Conservation (phyloP, 2,797 vertebrate species). For the Gymnothorax reevesii region DNA sequence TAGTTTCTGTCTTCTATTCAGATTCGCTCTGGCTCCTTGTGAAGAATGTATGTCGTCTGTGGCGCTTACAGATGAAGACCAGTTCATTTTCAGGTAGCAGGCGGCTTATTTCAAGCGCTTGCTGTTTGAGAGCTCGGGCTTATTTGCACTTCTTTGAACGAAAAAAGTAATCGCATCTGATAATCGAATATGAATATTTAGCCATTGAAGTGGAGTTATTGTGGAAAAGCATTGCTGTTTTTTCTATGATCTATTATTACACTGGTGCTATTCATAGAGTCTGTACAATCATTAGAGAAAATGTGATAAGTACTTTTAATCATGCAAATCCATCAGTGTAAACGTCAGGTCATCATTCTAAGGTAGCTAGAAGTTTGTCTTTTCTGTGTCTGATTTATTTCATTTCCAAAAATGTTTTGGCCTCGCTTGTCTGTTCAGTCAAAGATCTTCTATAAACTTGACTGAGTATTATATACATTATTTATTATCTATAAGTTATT, state of each 20-base stretch:
- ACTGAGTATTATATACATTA: no score
- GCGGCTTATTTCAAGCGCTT: not conserved
- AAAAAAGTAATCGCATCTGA: not conserved
- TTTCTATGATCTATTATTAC: constrained; percentile 6
- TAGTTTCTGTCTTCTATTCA: not conserved
- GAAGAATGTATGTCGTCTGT: not conserved
- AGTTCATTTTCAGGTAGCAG: not conserved
- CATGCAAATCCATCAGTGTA: not conserved
- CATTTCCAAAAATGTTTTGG: not conserved
- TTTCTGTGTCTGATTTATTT: not conserved
- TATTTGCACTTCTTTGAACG: constrained; percentile 13
- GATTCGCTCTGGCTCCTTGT: not conserved
- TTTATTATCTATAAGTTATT: no score
- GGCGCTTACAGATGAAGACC: not conserved
- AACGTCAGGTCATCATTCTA: not conserved
- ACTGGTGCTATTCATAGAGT: not conserved
- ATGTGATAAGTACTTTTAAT: not conserved
- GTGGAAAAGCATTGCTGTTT: not conserved
- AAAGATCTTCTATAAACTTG: not conserved
- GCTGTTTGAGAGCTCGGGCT: not conserved
- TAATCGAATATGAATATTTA: constrained; percentile 20
- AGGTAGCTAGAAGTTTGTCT: not conserved
- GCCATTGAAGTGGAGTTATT: not conserved
- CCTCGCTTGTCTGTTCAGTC: not conserved
- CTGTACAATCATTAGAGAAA: not conserved